A percentile compares a stretch with the other conserved stretches of the same genome.
Conservation (phyloP, 2,797 vertebrate species). For the Rhadinocentrus ornatus region DNA sequence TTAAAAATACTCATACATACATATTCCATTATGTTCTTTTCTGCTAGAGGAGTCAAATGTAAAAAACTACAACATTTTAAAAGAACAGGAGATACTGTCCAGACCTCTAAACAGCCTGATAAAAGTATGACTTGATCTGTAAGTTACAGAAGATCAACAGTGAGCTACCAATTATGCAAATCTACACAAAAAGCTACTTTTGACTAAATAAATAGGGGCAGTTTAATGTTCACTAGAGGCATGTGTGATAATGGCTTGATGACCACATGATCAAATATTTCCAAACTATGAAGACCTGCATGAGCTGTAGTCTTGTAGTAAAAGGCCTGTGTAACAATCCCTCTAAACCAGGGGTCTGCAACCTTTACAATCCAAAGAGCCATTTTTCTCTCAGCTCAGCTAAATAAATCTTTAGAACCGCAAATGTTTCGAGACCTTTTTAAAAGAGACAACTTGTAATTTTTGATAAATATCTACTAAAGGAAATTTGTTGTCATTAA, state of each 20-base stretch:
- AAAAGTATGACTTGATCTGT: slow-evolving; percentile 29
- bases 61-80: slow-evolving; percentile 29
- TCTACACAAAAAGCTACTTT: slow-evolving; percentile 40
- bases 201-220: slow-evolving; percentile 68
- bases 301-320: slow-evolving; percentile 36
- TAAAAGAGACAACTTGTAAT: too few species aligned
- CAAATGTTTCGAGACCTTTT: too few species aligned
- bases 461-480: too few species aligned
- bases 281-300: slow-evolving; percentile 58
- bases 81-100: slow-evolving; percentile 25
- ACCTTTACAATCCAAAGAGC: too few species aligned
- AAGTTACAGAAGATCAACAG: slow-evolving; percentile 17
- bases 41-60: slow-evolving; percentile 32
- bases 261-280: slow-evolving; percentile 68
- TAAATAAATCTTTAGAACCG: too few species aligned
- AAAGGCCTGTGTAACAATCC: slow-evolving; percentile 40
- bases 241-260: slow-evolving; percentile 17
- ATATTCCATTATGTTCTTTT: slow-evolving; percentile 17
- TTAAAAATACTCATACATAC: slow-evolving; percentile 46
- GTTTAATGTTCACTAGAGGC: slow-evolving; percentile 29
- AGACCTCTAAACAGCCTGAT: slow-evolving; percentile 25
- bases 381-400: too few species aligned
- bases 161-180: slow-evolving; percentile 36
- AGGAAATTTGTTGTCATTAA: too few species aligned
- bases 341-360: slow-evolving; percentile 26